Evolutionary conservation across 2,888 invertebrate genomes (phyloP).

Genomic region (Campaea margaritaria): DNA sequence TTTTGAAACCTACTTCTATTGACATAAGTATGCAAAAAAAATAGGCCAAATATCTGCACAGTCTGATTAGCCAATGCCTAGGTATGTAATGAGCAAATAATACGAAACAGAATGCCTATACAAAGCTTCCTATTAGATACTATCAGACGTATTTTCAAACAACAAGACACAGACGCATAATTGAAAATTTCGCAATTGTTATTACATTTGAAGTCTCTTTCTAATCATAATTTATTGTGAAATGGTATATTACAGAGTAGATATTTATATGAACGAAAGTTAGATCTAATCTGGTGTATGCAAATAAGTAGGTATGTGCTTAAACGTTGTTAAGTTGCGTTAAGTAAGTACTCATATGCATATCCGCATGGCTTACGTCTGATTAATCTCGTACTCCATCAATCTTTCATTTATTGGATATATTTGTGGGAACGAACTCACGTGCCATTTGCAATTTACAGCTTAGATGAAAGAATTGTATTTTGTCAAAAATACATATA

Average conservation of each 20-base stretch:
- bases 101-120: slow-evolving; percentile 26
- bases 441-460: no score
- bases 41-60: slow-evolving; percentile 4
- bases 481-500: no score
- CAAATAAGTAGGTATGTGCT: slow-evolving; percentile 37
- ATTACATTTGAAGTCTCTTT: slow-evolving; percentile 37
- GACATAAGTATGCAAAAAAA: not conserved
- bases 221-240: slow-evolving; percentile 39
- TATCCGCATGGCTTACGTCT: slow-evolving; percentile 19
- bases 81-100: slow-evolving; percentile 32
- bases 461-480: no score
- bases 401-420: not conserved
- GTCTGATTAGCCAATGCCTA: slow-evolving; percentile 20
- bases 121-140: slow-evolving; percentile 35
- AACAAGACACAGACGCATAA: slow-evolving; percentile 31
- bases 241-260: slow-evolving; percentile 39
- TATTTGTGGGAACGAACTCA: not conserved
- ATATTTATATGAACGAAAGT: slow-evolving; percentile 35
- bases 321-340: slow-evolving; percentile 22
- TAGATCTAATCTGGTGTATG: slow-evolving; percentile 44
- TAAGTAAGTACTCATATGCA: slow-evolving; percentile 12
- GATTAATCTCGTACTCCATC: slow-evolving; percentile 14
- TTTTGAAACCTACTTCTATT: not conserved
- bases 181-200: slow-evolving; percentile 41
- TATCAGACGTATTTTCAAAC: slow-evolving; percentile 35